Evolutionary conservation across 2,797 vertebrate species (phyloP).

Genomic region (Galagoides demidoff): DNA sequence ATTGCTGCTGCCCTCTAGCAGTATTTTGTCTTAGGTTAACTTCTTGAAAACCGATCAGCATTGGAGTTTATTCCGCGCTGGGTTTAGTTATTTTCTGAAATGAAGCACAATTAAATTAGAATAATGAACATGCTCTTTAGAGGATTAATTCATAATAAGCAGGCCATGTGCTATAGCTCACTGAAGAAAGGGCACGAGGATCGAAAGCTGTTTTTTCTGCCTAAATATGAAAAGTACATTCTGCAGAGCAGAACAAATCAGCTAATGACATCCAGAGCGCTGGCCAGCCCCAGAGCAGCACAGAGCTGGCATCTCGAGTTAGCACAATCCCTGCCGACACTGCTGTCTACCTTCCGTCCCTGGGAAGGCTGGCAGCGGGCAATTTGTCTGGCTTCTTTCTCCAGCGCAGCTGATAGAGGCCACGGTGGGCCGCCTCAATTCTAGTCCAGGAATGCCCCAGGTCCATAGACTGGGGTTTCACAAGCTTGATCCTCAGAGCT

Average conservation of each 20-base stretch:
- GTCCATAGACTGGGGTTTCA: neutral
- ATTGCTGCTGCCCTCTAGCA: conserved; percentile 80
- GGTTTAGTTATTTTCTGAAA: conserved; percentile 83
- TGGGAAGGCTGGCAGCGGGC: neutral
- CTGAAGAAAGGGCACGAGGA: conserved; percentile 75
- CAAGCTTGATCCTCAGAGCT: neutral
- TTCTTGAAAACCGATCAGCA: conserved; percentile 80
- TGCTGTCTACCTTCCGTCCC: conserved; percentile 60
- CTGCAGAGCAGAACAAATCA: conserved; percentile 75
- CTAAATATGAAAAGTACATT: conserved; percentile 80
- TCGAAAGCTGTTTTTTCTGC: conserved; percentile 77
- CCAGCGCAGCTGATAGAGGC: neutral
- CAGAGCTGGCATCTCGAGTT: conserved; percentile 77
- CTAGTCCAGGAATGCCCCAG: neutral
- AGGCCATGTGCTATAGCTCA: conserved; percentile 81
- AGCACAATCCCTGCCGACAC: neutral
- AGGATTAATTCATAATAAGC: conserved; percentile 77
- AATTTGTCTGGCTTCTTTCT: neutral
- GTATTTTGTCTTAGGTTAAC: conserved; percentile 81
- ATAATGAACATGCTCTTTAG: conserved; percentile 81
- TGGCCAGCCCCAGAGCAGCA: conserved; percentile 62
- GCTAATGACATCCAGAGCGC: conserved; percentile 79
- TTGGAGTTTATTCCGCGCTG: conserved; percentile 79
- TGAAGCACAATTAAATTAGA: conserved; percentile 80
- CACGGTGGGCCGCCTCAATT: neutral